Base-by-base conservation (phyloP, 2,888 invertebrate genomes). In the Hylaea fasciaria region DNA sequence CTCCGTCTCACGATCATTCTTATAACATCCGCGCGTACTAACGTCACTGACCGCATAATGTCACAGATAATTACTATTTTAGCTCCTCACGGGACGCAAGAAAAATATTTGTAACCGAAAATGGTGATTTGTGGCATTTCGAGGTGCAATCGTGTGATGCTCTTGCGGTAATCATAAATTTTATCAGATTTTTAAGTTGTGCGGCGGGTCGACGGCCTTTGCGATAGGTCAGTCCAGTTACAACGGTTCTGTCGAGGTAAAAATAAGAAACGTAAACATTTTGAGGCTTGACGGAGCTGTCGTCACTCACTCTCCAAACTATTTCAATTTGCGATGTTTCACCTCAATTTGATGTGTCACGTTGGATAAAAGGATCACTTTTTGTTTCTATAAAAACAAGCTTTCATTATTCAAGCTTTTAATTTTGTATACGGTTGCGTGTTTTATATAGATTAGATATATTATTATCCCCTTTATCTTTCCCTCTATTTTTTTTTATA, bases 11-110 rank as follows among this genome's bases (percentile, higher is more conserved):
- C 76, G 74, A 74, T 73, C 69, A 74, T 76, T 78, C 74, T 78
- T 78, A 79, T 75, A 72, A 76, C 65, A 70, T 69, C 71, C 73
- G 49, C 64, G 62, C 61, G 60, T 55, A 54, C 62, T 57, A 64
- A 72, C 74, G 79, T 76, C 79, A 78, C 66, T 81, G 80, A 83
- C 83, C 83, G 80, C 77, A 74, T 77, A 80, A 80, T 80, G 71
- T 71, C 73, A 67, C 66, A 69, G 68, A 69, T 80, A 79, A 82
- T 80, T 69, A 77, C 72, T 71, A 74, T 64, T 66, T 51, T 72
- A 69, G 64, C 68, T 43, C 10, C 47, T 59, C 51, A 55, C 55
- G 57, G 64, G 54, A 40, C 52, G 65, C 61, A 69, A 62, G 48
- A 70, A 70, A 74, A 77, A 77, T 73, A 64, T 70, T 74, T 52